phyloP scores from a whole-genome alignment of 1,140 invertebrate genomes.

The Diuraphis noxia region DNA sequence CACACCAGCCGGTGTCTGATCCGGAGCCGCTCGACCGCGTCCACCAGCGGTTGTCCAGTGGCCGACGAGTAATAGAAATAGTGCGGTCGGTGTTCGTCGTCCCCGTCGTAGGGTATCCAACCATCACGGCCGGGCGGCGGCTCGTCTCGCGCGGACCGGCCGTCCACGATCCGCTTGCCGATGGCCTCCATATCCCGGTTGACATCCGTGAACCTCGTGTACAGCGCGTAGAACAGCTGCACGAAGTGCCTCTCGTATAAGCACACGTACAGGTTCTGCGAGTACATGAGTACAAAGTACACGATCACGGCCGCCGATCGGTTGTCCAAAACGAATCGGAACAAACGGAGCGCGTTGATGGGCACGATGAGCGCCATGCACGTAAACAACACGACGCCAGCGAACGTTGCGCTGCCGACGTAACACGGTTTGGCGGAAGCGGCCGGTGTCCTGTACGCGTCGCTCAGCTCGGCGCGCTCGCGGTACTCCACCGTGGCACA shows the following conservation, averaged over 20 bases:
- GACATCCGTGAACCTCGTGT: background rate
- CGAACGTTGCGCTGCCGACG: background rate
- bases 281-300: background rate
- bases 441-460: background rate
- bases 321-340: background rate
- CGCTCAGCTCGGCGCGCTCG: background rate
- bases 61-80: background rate
- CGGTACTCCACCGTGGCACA: background rate
- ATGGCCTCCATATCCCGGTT: background rate
- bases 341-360: background rate
- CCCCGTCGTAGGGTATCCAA: background rate
- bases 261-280: background rate
- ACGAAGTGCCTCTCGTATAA: background rate
- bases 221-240: background rate
- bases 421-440: background rate
- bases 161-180: background rate
- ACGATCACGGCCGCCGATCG: background rate
- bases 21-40: background rate
- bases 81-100: background rate
- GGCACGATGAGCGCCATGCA: background rate
- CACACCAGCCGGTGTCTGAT: background rate
- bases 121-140: background rate
- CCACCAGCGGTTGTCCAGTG: background rate
- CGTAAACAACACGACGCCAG: too few relatives aligned
- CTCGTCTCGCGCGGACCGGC: background rate